Evolutionary conservation across 2,113 vertebrate genomes (phyloP).

Genomic region (Pollimyrus isidori): DNA sequence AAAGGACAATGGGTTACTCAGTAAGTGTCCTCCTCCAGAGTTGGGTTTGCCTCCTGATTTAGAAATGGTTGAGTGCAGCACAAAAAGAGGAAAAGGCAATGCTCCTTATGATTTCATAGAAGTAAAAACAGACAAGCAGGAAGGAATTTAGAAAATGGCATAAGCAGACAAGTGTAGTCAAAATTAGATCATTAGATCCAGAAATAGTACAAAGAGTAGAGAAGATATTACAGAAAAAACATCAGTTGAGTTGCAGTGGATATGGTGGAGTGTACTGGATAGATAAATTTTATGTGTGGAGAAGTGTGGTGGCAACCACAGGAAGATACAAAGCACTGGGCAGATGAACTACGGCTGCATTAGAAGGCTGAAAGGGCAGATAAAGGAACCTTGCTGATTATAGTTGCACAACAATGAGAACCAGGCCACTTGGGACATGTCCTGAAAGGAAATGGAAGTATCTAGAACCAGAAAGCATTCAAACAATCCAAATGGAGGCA

Average conservation of each 20-base stretch:
- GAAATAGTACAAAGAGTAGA: neutral
- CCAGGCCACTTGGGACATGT: neutral
- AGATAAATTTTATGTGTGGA: neutral
- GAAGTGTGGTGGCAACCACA: neutral
- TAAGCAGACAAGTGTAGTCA: too few relatives aligned
- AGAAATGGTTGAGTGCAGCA: too few relatives aligned
- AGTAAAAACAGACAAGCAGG: too few relatives aligned
- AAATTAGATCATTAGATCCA: neutral
- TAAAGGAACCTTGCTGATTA: neutral
- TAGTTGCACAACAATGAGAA: neutral
- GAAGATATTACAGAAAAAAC: neutral
- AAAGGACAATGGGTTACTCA: neutral
- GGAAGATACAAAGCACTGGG: neutral
- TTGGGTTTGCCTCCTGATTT: too few relatives aligned
- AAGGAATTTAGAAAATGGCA: too few relatives aligned
- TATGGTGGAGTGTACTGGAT: neutral
- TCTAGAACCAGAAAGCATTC: neutral
- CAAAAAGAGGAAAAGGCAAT: too few relatives aligned
- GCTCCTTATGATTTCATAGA: too few relatives aligned
- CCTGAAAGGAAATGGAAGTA: neutral
- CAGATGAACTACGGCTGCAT: neutral
- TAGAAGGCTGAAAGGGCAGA: neutral
- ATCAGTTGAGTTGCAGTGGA: neutral
- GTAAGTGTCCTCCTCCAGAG: neutral
- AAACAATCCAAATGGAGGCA: neutral